Percentiles rank a stretch among this genome's conserved stretches.
Conservation (phyloP, 1,140 invertebrate species). For the Drosophila subpulchrella region DNA sequence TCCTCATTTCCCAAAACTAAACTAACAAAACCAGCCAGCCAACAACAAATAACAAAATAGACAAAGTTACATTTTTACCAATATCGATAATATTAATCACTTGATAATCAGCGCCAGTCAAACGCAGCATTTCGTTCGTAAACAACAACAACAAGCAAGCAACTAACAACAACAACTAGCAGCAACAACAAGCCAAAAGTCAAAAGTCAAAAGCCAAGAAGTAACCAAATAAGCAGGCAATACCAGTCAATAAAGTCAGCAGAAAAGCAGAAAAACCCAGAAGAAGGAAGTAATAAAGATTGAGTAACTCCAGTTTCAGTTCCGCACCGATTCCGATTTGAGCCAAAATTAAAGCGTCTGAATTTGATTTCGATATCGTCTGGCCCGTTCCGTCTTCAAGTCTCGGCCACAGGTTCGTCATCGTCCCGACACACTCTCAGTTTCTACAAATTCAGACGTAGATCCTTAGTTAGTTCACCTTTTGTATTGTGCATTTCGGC, state of each 20-base stretch:
- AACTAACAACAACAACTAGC: slow-evolving; percentile 41
- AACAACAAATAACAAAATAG: slow-evolving; percentile 81
- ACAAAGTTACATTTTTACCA: slow-evolving; percentile 80
- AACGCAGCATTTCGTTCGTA: slow-evolving; percentile 71
- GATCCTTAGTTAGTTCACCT: slow-evolving; percentile 67
- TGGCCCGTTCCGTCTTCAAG: slow-evolving; percentile 72
- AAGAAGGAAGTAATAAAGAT: slow-evolving; percentile 34
- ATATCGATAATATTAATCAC: slow-evolving; percentile 53
- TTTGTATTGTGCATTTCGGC: slow-evolving; percentile 74
- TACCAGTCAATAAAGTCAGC: slow-evolving; percentile 46
- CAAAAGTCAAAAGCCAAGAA: slow-evolving; percentile 43
- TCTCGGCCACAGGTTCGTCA: slow-evolving; percentile 69
- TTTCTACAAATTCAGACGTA: slow-evolving; percentile 83
- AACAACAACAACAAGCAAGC: slow-evolving; percentile 53
- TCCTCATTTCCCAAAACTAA: slow-evolving; percentile 70
- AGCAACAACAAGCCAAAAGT: background rate
- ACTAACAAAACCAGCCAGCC: slow-evolving; percentile 78
- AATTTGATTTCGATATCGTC: slow-evolving; percentile 71
- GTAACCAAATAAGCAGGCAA: slow-evolving; percentile 38
- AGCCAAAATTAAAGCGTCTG: slow-evolving; percentile 81
- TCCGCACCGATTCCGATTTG: slow-evolving; percentile 73
- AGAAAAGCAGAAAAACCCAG: background rate
- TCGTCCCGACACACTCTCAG: slow-evolving; percentile 62
- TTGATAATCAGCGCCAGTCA: slow-evolving; percentile 53
- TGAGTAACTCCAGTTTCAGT: slow-evolving; percentile 62